Percentiles rank a stretch among this genome's conserved stretches.
Conservation (phyloP, 1,140 invertebrate genomes). For the Eumeta japonica region DNA sequence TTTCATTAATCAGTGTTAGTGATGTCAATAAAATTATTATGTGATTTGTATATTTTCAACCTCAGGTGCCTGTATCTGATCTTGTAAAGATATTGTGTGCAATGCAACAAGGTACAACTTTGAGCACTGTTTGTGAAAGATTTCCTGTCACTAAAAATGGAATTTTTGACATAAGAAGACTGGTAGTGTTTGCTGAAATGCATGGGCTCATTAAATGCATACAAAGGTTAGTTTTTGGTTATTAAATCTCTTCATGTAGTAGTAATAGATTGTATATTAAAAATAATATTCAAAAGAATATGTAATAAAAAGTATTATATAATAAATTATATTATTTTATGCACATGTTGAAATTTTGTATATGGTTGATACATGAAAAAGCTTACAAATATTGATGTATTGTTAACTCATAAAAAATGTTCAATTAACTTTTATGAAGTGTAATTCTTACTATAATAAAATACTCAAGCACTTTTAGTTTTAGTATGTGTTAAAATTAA, state of each 20-base stretch:
- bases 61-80: conserved; percentile 68
- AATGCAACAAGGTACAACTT: conserved; percentile 81
- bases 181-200: conserved; percentile 89
- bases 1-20: not conserved
- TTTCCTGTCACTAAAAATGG: conserved; percentile 36
- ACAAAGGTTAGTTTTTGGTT: conserved; percentile 59
- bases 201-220: conserved; percentile 83
- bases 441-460: not conserved
- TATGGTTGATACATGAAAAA: not conserved
- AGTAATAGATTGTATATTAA: not conserved
- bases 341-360: not conserved
- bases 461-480: not conserved
- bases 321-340: too few relatives aligned
- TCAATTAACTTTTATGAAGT: not conserved
- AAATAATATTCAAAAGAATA: not conserved
- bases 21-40: not conserved
- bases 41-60: conserved; percentile 17
- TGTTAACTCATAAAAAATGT: not conserved
- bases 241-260: not conserved
- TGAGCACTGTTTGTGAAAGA: conserved; percentile 80
- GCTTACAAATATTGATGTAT: not conserved
- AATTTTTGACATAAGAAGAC: conserved; percentile 77
- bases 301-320: too few relatives aligned
- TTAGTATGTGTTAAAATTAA: too few relatives aligned
- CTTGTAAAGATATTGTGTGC: conserved; percentile 80